Conservation (phyloP, 2,113 vertebrate genomes). For the Triplophysa tibetana region DNA sequence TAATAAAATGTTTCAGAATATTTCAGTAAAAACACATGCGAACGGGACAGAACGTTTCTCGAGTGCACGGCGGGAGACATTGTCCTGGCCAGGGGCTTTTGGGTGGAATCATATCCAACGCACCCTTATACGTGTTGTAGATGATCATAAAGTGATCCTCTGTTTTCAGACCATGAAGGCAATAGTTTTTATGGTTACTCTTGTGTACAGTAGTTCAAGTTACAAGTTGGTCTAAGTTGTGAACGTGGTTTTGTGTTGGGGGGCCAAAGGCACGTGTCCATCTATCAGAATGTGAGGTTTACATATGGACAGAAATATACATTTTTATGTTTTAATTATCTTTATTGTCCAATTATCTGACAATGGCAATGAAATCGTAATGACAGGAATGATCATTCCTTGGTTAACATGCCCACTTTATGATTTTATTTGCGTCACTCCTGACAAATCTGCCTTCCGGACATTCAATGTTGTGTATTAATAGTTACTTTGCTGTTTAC, state of each 20-base stretch:
- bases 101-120: constrained; percentile 5
- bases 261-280: too few species aligned
- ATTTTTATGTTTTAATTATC: background rate
- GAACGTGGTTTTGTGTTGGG: too few species aligned
- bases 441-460: background rate
- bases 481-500: background rate
- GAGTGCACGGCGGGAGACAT: background rate
- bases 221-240: too few species aligned
- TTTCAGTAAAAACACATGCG: constrained; percentile 42
- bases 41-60: background rate
- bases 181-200: background rate
- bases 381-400: background rate
- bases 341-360: background rate
- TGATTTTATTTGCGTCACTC: background rate
- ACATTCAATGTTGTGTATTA: background rate
- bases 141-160: constrained; percentile 4
- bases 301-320: too few species aligned
- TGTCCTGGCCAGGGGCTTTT: constrained; percentile 2
- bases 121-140: background rate
- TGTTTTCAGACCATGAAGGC: background rate
- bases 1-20: background rate
- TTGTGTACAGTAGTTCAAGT: background rate
- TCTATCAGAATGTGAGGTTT: too few species aligned
- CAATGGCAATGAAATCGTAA: background rate
- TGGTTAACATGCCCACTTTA: background rate